Conservation (phyloP, 2,888 invertebrate species). For the Diarsia brunnea region DNA sequence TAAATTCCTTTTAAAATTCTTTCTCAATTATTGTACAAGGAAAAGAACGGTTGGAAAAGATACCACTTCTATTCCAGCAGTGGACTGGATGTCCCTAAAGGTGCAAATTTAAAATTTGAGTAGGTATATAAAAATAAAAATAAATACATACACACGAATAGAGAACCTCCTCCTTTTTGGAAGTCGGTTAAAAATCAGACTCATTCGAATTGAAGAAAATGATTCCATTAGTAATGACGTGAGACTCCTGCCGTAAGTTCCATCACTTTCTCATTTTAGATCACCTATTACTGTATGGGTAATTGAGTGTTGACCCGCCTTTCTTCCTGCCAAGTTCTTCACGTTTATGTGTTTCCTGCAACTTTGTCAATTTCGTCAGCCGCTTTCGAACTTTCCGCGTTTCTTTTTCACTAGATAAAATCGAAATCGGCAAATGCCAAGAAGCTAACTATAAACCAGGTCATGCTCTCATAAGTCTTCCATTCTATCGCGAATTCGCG, state of each 20-base stretch:
- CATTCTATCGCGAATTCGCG: conserved; percentile 27
- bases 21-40: conserved; percentile 18
- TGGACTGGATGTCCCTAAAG: neutral
- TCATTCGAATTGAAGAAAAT: neutral
- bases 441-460: conserved; percentile 16
- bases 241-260: neutral
- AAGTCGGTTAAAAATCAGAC: neutral
- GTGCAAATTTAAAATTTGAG: conserved; percentile 2
- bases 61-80: neutral
- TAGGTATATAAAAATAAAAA: no score
- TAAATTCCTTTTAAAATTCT: conserved; percentile 19
- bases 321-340: neutral
- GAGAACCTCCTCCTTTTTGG: no score
- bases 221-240: neutral
- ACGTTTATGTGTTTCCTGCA: neutral
- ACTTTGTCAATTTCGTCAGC: neutral
- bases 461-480: conserved; percentile 15
- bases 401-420: conserved; percentile 6
- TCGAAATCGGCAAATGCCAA: neutral
- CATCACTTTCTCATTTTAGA: neutral
- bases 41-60: neutral
- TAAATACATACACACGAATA: no score
- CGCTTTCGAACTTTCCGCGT: neutral
- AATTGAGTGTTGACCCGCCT: neutral
- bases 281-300: neutral